Percentiles rank a stretch among this genome's conserved stretches.
Conservation (phyloP, 2,113 vertebrate species). For the Garra rufa region DNA sequence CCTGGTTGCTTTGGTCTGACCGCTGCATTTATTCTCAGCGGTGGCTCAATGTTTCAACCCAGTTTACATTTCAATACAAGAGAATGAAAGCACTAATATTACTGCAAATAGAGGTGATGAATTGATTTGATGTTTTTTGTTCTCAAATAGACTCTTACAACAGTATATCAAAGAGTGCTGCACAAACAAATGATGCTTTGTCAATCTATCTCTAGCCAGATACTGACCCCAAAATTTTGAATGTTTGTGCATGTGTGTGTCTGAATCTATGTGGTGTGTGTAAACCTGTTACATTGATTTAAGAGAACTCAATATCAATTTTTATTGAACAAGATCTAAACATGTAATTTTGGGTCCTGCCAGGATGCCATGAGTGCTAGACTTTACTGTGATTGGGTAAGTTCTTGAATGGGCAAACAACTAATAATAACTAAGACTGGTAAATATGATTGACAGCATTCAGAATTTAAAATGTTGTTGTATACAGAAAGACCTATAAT, state of each 20-base stretch:
- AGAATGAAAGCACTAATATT: slow-evolving; percentile 60
- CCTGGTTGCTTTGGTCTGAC: slow-evolving; percentile 63
- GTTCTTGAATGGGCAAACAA: not conserved
- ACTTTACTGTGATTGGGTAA: not conserved
- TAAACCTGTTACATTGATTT: not conserved
- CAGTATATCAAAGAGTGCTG: not conserved
- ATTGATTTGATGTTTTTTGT: not conserved
- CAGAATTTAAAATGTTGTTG: not conserved
- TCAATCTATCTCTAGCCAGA: not conserved
- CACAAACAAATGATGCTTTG: not conserved
- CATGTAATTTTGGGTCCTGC: not conserved
- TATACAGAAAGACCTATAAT: not conserved
- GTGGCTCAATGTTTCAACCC: slow-evolving; percentile 60
- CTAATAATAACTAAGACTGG: not conserved
- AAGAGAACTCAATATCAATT: not conserved
- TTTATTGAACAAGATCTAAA: slow-evolving; percentile 1
- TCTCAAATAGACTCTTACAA: not conserved
- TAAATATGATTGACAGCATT: not conserved
- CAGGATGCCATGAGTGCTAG: no score
- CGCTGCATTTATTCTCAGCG: slow-evolving; percentile 65
- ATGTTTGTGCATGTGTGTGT: no score
- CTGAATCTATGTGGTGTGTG: no score
- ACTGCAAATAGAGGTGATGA: slow-evolving; percentile 39
- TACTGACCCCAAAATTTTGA: not conserved
- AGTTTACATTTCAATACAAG: slow-evolving; percentile 58